Conservation (phyloP, 2,888 invertebrate species). For the Metacarcinus magister region DNA sequence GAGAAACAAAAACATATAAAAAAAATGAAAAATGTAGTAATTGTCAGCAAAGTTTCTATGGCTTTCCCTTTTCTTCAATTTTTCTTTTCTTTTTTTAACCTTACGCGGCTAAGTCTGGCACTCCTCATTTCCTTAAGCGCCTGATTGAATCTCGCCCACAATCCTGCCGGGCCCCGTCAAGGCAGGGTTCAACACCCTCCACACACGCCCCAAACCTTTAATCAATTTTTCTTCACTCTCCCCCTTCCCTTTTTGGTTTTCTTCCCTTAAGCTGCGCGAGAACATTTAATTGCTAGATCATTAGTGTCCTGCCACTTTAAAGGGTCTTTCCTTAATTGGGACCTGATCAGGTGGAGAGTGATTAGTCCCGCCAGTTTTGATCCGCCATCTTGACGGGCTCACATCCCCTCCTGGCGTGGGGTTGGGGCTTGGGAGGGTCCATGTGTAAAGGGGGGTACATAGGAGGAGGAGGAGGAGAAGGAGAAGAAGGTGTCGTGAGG, state of each 20-base stretch:
- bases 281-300: conserved; percentile 61
- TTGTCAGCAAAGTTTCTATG: neutral
- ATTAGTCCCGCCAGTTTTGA: conserved; percentile 29
- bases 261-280: conserved; percentile 35
- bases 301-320: conserved; percentile 63
- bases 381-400: conserved; percentile 42
- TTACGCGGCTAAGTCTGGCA: neutral
- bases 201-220: neutral
- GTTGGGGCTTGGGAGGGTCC: neutral
- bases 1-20: neutral
- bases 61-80: neutral
- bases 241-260: conserved; percentile 30
- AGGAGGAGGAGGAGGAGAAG: neutral
- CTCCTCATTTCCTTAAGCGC: conserved; percentile 10
- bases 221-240: neutral
- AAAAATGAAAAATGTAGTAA: neutral
- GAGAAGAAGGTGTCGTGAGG: neutral
- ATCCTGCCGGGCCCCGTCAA: neutral
- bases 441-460: too few relatives aligned
- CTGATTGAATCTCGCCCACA: neutral
- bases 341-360: conserved; percentile 37
- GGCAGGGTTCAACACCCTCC: conserved; percentile 9
- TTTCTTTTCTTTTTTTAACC: neutral
- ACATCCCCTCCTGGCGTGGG: neutral
- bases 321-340: conserved; percentile 57